A percentile compares a stretch with the other conserved stretches of the same genome.
phyloP scores from a whole-genome alignment of 2,797 vertebrate species.

The Thalassophryne amazonica region DNA sequence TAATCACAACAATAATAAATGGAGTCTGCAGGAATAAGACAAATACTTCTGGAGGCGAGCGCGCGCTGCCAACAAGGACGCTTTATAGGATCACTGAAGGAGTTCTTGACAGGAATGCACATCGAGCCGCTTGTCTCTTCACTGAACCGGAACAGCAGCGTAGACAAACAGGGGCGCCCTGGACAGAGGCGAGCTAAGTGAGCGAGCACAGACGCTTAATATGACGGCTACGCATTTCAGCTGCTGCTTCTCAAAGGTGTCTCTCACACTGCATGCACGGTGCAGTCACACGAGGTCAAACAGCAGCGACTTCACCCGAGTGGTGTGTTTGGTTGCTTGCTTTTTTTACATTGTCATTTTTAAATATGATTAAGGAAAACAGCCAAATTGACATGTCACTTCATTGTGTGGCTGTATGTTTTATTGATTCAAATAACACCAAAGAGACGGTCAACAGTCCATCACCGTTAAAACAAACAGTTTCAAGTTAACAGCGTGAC shows the following conservation, averaged over 20 bases:
- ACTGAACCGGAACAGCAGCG: constrained; percentile 76
- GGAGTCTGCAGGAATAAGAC: no score
- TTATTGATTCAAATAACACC: no score
- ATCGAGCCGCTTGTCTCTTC: constrained; percentile 68
- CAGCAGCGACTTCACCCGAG: constrained; percentile 11
- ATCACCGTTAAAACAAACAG: constrained; percentile 8
- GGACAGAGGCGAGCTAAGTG: constrained; percentile 70
- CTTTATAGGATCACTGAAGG: constrained; percentile 69
- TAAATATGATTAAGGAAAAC: no score
- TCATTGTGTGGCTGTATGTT: no score
- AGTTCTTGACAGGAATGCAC: constrained; percentile 76
- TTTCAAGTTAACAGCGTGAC: constrained; percentile 3
- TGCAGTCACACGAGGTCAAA: constrained; percentile 42
- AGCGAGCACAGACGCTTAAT: constrained; percentile 74
- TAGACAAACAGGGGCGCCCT: constrained; percentile 76
- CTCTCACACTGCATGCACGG: constrained; percentile 37
- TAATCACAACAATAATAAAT: constrained; percentile 72
- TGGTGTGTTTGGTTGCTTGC: no score
- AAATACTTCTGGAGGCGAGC: no score
- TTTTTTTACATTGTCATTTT: no score
- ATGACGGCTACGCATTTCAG: constrained; percentile 72
- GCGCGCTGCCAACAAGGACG: no score
- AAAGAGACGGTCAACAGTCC: constrained; percentile 6
- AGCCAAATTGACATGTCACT: no score
- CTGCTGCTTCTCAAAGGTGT: constrained; percentile 51